phyloP scores from a whole-genome alignment of 2,797 vertebrate genomes.

The Takifugu ocellatus region DNA sequence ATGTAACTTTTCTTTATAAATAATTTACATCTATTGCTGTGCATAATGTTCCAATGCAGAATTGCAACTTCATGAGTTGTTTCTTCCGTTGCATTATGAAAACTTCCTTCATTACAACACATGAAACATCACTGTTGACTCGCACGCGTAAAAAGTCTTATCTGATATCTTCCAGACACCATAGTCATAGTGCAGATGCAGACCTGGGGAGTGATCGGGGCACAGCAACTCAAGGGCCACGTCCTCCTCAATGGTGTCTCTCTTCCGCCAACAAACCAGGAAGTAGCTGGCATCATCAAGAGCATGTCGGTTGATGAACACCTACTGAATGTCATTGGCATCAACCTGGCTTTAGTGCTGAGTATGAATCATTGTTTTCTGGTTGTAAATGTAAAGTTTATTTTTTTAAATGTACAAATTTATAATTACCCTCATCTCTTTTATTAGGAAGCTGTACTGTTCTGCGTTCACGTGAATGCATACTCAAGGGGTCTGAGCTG shows the following conservation, averaged over 20 bases:
- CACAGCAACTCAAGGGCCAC: conserved; percentile 19
- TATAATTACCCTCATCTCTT: not conserved
- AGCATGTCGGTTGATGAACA: conserved; percentile 26
- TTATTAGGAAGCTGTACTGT: conserved; percentile 51
- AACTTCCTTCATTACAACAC: too few species aligned
- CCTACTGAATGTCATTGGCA: conserved; percentile 2
- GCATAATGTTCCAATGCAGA: too few species aligned
- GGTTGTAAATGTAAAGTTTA: not conserved
- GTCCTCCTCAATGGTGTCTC: conserved; percentile 56
- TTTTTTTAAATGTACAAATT: not conserved
- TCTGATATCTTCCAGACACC: conserved; percentile 44
- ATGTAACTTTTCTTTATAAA: too few species aligned
- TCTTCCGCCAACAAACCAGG: conserved; percentile 16
- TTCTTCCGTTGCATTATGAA: too few species aligned
- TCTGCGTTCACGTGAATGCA: conserved; percentile 61
- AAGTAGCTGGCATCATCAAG: conserved; percentile 39
- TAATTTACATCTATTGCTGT: too few species aligned
- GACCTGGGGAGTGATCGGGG: conserved; percentile 44
- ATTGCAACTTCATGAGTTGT: too few species aligned
- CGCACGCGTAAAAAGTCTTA: too few species aligned
- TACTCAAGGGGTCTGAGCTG: conserved; percentile 50
- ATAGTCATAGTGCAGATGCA: conserved; percentile 62
- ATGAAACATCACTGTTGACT: too few species aligned
- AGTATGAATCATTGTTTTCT: conserved; percentile 37
- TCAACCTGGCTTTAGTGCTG: conserved; percentile 27